Conservation (phyloP, 1,140 invertebrate species). For the Zaprionus ornatus region DNA sequence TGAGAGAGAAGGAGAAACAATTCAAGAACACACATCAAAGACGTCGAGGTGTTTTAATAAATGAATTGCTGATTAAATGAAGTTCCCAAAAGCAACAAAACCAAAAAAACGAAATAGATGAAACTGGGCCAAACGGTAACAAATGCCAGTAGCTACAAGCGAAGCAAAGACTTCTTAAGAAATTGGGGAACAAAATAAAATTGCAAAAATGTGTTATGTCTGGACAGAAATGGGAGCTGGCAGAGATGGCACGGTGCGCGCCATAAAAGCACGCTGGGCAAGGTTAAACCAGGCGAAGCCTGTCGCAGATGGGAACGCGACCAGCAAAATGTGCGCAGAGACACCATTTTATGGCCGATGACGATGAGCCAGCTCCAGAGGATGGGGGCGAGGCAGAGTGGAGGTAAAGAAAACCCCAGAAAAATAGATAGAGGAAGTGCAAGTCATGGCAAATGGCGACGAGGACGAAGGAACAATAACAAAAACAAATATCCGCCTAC, state of each 20-base stretch:
- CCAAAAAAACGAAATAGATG: neutral
- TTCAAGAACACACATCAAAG: conserved; percentile 9
- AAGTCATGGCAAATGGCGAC: conserved; percentile 47
- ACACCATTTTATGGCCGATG: conserved; percentile 70
- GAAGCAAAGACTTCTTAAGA: conserved; percentile 53
- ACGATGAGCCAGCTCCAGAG: conserved; percentile 2
- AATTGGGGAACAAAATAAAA: conserved; percentile 74
- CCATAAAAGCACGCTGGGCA: conserved; percentile 44
- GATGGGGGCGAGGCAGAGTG: neutral
- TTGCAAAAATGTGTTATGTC: conserved; percentile 50
- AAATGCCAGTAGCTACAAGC: conserved; percentile 30
- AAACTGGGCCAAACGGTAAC: conserved; percentile 40
- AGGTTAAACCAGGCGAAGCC: conserved; percentile 50
- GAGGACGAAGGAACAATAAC: conserved; percentile 72
- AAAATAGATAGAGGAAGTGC: conserved; percentile 8
- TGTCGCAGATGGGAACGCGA: conserved; percentile 59
- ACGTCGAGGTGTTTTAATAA: conserved; percentile 61
- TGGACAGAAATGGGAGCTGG: neutral
- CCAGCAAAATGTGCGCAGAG: conserved; percentile 61
- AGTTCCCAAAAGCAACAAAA: conserved; percentile 38
- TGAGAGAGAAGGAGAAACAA: neutral
- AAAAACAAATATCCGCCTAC: conserved; percentile 68
- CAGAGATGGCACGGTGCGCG: neutral
- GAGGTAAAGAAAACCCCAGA: neutral
- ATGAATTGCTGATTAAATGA: conserved; percentile 73